These are phyloP conservation scores for Anabacerthia variegaticeps DNA, from an alignment of 2,797 vertebrate species.

Conservation along the genomic window DNA sequence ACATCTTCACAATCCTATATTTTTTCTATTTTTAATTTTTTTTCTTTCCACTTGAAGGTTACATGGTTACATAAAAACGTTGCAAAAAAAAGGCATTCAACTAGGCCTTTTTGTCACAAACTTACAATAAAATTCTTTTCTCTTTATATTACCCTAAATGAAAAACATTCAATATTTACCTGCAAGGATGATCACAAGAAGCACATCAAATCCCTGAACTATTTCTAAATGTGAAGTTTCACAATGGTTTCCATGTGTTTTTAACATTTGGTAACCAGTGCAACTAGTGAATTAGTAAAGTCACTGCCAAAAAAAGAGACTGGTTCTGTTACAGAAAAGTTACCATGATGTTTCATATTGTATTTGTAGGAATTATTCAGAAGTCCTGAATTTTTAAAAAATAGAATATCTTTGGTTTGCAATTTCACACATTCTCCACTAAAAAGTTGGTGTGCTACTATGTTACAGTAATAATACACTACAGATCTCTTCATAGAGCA, in stretches of 20 bases:
- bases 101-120: not conserved
- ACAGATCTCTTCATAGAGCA: not conserved
- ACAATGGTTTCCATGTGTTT: slow-evolving; percentile 19
- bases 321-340: slow-evolving; percentile 17
- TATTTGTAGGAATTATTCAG: not conserved
- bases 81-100: not conserved
- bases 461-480: not conserved
- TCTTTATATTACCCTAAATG: not conserved
- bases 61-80: not conserved
- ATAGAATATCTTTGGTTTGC: not conserved
- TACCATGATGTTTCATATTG: not conserved
- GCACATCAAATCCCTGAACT: slow-evolving; percentile 42
- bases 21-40: not conserved
- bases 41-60: not conserved
- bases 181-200: slow-evolving; percentile 40
- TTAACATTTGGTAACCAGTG: slow-evolving; percentile 22
- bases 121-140: not conserved
- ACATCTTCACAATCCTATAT: not conserved
- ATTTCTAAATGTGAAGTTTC: slow-evolving; percentile 43
- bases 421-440: not conserved
- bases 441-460: not conserved
- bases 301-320: slow-evolving; percentile 31
- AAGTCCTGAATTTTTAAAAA: not conserved
- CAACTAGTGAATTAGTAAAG: slow-evolving; percentile 18
- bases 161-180: slow-evolving; percentile 38